Conservation (phyloP, 2,888 invertebrate genomes). For the Hirtodrosophila duncani region DNA sequence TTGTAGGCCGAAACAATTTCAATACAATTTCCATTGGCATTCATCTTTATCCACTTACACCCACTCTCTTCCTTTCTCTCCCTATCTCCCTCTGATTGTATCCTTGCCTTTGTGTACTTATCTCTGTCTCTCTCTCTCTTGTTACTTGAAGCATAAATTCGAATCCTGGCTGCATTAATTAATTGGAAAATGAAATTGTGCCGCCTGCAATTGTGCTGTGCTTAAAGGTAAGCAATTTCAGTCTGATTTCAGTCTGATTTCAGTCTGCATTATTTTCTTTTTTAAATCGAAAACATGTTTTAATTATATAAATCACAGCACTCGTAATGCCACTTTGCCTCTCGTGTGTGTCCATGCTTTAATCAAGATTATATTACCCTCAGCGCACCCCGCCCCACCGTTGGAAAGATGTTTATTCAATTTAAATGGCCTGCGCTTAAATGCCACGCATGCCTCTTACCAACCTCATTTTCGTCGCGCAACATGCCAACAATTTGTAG, state of each 20-base stretch:
- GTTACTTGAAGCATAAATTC: conserved; percentile 23
- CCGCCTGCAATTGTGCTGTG: neutral
- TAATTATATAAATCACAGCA: conserved; percentile 18
- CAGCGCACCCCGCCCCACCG: too few relatives aligned
- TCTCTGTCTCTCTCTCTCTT: neutral
- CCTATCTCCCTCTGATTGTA: neutral
- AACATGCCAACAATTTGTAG: conserved; percentile 78
- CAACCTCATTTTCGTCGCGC: conserved; percentile 78
- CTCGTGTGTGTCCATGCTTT: conserved; percentile 23
- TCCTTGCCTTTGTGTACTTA: neutral
- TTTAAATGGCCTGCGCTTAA: conserved; percentile 16
- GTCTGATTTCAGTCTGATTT: too few relatives aligned
- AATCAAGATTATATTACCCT: conserved; percentile 40
- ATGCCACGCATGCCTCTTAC: conserved; percentile 27
- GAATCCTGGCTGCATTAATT: conserved; percentile 38
- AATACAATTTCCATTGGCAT: conserved; percentile 1
- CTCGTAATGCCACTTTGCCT: conserved; percentile 18
- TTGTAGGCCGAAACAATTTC: neutral
- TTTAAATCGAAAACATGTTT: conserved; percentile 12
- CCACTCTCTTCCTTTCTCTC: neutral
- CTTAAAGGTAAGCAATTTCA: conserved; percentile 7
- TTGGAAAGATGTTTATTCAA: conserved; percentile 17
- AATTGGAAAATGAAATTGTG: conserved; percentile 34
- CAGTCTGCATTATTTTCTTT: conserved; percentile 2
- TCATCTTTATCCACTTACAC: neutral